Evolutionary conservation across 2,113 vertebrate species (phyloP), one percentile per base, ranked within the genome.

Genomic region (Mesembrinibis cayennensis): DNA sequence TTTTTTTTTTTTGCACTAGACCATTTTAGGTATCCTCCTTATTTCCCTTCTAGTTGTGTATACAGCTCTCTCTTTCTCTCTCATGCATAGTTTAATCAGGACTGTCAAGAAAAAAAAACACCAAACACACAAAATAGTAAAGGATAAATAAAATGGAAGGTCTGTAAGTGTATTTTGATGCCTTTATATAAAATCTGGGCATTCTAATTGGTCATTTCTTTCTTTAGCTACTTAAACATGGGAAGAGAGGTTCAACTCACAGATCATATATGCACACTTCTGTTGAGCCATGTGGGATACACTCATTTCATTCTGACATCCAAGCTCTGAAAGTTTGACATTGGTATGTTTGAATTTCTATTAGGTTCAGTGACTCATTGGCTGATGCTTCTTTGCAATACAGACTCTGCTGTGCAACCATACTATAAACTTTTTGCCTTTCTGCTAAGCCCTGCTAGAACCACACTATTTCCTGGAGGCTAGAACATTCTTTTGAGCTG

Each of bases 321-420:
- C 81, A 56, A 34, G 34, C 42, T 87, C 72, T 80, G 36, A 82
- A 95, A 96, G 69, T 80, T 16, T 94, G 83, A 88, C n/a, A 62
- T 49, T 80, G 56, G 15, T 66, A 78, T 89, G 78, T 94, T n/a
- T 96, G 71, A 82, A 85, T 96, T 96, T 96, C 92, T 82, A 63
- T 69, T 71, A 66, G 56, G 52, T 14, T 70, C 38, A 66, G 47
- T 79, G 52, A 71, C 65, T 95, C 82, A 72, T 1, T 94, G 71
- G 63, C 66, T 86, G 52, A 94, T 44, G 44, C 29, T 66, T 80
- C 56, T 62, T 61, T 94, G 76, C 72, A 85, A 82, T 61, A 81
- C 47, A 80, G 93, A 96, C n/a, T 90, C 56, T 59, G 58, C 11
- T 47, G 77, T 65, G 87, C 84, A 92, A 86, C 42, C 42, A 79